These are phyloP conservation scores for Xanthorhoe designata DNA, from an alignment of 2,888 invertebrate species.

Conservation along the genomic window DNA sequence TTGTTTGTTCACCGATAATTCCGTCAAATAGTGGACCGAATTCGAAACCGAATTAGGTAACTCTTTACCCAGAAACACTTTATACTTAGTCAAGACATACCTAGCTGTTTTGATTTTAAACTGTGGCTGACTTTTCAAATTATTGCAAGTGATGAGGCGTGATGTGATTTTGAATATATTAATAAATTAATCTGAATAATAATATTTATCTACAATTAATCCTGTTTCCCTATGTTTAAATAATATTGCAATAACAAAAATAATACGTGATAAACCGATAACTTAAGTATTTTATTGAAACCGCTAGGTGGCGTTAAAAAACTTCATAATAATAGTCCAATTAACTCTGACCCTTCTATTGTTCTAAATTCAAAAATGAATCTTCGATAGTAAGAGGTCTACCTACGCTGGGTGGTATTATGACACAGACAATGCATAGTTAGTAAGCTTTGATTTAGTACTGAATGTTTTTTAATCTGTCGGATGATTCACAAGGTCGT, in stretches of 20 bases:
- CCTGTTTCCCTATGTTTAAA: not conserved
- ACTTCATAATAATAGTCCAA: conserved; percentile 20
- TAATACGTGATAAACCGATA: not conserved
- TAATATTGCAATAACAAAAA: not conserved
- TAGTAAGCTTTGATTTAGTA: conserved; percentile 21
- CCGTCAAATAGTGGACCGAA: too few species aligned
- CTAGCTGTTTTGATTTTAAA: not conserved
- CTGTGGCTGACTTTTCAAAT: conserved; percentile 28
- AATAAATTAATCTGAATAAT: conserved; percentile 6
- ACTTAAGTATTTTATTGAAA: not conserved
- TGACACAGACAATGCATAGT: conserved; percentile 30
- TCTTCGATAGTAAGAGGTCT: conserved; percentile 35
- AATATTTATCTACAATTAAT: not conserved
- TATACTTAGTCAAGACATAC: not conserved
- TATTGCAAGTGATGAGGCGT: conserved; percentile 23
- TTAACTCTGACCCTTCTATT: conserved; percentile 29
- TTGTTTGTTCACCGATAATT: too few species aligned
- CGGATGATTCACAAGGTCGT: conserved; percentile 60
- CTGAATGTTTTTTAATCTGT: conserved; percentile 14
- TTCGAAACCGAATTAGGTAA: too few species aligned
- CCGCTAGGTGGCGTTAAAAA: conserved; percentile 40
- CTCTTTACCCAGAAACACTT: too few species aligned
- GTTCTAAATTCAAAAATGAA: not conserved
- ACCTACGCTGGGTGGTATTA: conserved; percentile 37
- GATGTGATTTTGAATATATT: conserved; percentile 26